Evolutionary conservation across 2,113 vertebrate species (phyloP), one percentile per base, ranked within the genome.

Genomic region (Sigmodon hispidus): DNA sequence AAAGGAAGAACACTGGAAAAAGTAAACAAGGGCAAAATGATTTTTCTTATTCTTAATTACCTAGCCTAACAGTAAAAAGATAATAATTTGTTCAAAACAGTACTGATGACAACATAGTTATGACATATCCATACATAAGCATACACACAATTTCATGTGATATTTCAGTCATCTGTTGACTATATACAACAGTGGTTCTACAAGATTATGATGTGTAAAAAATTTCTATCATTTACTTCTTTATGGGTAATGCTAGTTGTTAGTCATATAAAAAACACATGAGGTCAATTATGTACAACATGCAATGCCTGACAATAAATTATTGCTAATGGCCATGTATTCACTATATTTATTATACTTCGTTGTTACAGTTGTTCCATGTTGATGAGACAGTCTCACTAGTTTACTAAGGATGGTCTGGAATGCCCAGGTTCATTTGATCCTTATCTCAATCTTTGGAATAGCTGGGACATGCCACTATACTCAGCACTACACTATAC

Each of bases 81-180:
- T n/a, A 79, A 80, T 11, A 87, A 24, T 79, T 93, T 81, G n/a
- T 63, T 48, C 85, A 89, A 81, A 70, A 81, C 50, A 81, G 29
- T 48, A 29, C 21, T 34, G 40, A 29, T 70, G 84, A 67, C 52
- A 75, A 85, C 36, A 50, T 86, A 81, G 69, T 43, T 29, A 57
- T 92, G 65, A 13, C 52, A 80, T 43, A 31, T 63, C 59, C 63
- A 83, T 13, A 81, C 48, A 69, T 79, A 79, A 63, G 48, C 76
- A 81, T 70, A 91, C 15, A 52, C 22, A 52, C 31, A 89, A 8
- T 52, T 50, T 17, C 80, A 63, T 84, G 29, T 40, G 24, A n/a
- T 69, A 45, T 59, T 34, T 59, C 52, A 75, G n/a, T 34, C n/a
- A 73, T 12, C 22, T 75, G 43, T 34, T 15, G 19, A 73, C 52